Conservation (phyloP, 2,113 vertebrate genomes). For the Aplodontia rufa region DNA sequence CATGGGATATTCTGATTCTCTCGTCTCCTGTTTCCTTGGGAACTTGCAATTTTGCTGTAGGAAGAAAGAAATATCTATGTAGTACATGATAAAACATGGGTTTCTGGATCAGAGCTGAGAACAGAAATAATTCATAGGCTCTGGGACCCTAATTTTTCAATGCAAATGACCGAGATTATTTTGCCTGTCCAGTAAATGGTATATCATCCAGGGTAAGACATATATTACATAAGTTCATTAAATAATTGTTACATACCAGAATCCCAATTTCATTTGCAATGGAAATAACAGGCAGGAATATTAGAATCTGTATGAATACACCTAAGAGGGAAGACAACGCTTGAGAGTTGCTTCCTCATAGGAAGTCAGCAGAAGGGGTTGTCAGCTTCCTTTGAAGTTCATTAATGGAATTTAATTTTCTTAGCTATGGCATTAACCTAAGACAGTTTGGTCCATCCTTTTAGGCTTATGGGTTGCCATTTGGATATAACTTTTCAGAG, state of each 20-base stretch:
- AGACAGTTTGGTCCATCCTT: neutral
- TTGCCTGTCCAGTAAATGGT: neutral
- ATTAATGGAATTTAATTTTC: neutral
- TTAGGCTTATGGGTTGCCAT: neutral
- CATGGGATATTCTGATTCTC: neutral
- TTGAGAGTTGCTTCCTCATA: neutral
- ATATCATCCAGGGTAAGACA: neutral
- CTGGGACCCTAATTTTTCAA: no score
- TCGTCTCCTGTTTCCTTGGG: neutral
- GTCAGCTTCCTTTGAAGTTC: neutral
- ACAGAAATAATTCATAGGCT: neutral
- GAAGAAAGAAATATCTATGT: neutral
- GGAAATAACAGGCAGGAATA: neutral
- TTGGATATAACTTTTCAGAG: neutral
- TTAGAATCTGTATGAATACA: neutral
- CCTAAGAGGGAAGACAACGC: neutral
- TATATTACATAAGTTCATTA: neutral
- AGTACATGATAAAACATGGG: neutral
- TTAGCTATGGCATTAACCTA: neutral
- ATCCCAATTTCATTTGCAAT: neutral
- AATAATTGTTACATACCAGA: neutral
- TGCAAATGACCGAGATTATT: neutral
- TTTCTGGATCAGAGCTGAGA: neutral
- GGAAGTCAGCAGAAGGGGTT: neutral
- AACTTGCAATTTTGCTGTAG: neutral